Evolutionary conservation across 2,888 invertebrate genomes (phyloP).

Genomic region (Nemapogon koenigi): DNA sequence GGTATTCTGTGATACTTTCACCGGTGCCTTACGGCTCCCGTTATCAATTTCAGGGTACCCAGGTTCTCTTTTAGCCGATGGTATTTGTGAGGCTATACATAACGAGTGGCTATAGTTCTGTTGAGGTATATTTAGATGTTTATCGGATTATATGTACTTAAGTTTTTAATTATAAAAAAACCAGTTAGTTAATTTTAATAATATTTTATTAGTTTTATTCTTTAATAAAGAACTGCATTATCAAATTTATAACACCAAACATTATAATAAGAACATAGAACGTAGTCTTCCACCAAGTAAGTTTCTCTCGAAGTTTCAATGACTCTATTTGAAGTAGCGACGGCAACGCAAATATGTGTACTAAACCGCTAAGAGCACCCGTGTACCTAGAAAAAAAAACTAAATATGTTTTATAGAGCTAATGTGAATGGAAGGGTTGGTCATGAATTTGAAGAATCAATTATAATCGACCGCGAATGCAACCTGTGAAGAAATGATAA

Average conservation of each 20-base stretch:
- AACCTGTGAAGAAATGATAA: too few species aligned
- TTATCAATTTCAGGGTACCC: too few species aligned
- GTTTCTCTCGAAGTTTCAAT: conserved; percentile 63
- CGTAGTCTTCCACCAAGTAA: conserved; percentile 60
- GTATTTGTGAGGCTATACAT: too few species aligned
- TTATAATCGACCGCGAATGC: background rate
- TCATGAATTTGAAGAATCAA: background rate
- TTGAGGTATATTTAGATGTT: too few species aligned
- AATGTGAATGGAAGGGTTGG: too few species aligned
- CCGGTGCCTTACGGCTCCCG: too few species aligned
- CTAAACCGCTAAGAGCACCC: conserved; percentile 85
- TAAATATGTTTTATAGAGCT: conserved; percentile 1
- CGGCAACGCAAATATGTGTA: conserved; percentile 87
- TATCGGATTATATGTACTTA: too few species aligned
- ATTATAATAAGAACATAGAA: conserved; percentile 72
- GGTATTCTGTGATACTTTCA: too few species aligned
- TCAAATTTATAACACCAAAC: conserved; percentile 76
- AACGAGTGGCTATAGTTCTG: too few species aligned
- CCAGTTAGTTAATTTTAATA: too few species aligned
- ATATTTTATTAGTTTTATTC: conserved; percentile 20
- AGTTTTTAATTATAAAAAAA: too few species aligned
- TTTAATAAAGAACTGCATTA: conserved; percentile 81
- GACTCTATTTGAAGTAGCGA: conserved; percentile 78
- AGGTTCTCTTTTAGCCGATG: too few species aligned
- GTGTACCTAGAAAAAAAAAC: conserved; percentile 69